Evolutionary conservation across 35 echinoderm and acorn worm species (phyloP), one percentile per base, ranked within the genome.

Genomic region (Apostichopus japonicus): DNA sequence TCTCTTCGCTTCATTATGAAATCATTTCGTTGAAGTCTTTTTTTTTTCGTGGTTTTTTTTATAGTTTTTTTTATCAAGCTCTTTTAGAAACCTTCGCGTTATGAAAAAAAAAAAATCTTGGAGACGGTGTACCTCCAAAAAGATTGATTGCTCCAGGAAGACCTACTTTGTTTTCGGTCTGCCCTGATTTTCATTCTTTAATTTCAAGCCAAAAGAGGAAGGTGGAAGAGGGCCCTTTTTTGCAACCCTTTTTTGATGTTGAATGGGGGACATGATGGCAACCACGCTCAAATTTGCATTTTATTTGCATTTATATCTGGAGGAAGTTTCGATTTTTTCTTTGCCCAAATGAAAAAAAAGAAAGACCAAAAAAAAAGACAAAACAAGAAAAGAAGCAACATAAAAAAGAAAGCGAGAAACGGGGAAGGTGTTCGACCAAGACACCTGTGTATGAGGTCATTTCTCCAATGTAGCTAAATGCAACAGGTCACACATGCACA

Each of bases 261-360:
- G 53, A 84, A 84, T 84, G 55, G 81, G 81, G 71, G 81, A 84
- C 81, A 57, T 55, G 81, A 84, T 84, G 81, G 81, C 81, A 84
- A 84, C 81, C 55, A 57, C 54, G 81, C 53, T 84, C 81, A 84
- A 84, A 84, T 84, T 84, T 84, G 81, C 81, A 84, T 84, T 84
- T 84, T 84, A 84, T 84, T 84, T 84, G 81, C 81, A 84, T 84
- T 57, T 84, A 57, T 84, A 84, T 84, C 81, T 84, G 81, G 81
- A 84, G 81, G 54, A 84, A 84, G 56, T 84, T 84, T 84, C 81
- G 81, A 84, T 84, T 84, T 84, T 58, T 84, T 58, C 57, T 56
- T 61, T 8, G 57, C 13, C 57, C 57, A 61, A 61, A 61, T 61
- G 57, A 61, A 61, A 61, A 61, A 13, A 59, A 3, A 61, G 8